These are phyloP conservation scores for Heterodera carotae DNA, from an alignment of 1,140 invertebrate species.

Conservation along the genomic window DNA sequence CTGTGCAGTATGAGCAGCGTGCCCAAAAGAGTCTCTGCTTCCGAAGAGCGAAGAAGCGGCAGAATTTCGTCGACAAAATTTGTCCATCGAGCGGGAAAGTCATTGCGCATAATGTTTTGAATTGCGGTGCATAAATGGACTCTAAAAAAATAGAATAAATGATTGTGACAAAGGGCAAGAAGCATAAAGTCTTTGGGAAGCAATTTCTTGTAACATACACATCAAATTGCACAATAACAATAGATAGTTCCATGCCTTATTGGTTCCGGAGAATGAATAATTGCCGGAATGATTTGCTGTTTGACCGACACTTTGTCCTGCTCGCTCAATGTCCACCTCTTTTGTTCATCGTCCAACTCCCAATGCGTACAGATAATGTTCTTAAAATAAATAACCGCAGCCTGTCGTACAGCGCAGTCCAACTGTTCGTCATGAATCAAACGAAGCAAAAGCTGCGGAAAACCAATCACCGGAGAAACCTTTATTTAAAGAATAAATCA, in stretches of 20 bases:
- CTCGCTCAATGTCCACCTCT: conserved; percentile 76
- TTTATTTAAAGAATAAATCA: conserved; percentile 65
- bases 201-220: too few relatives aligned
- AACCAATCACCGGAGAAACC: conserved; percentile 93
- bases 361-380: conserved; percentile 87
- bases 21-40: conserved; percentile 84
- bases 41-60: conserved; percentile 79
- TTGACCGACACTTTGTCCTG: conserved; percentile 90
- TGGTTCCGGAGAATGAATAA: conserved; percentile 85
- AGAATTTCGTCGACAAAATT: conserved; percentile 88
- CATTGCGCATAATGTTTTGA: conserved; percentile 83
- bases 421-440: conserved; percentile 85
- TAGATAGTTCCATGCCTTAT: conserved; percentile 72
- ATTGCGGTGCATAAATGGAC: conserved; percentile 88
- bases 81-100: conserved; percentile 93
- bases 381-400: conserved; percentile 93
- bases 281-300: conserved; percentile 88
- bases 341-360: conserved; percentile 74
- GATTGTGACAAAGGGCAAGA: too few relatives aligned
- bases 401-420: conserved; percentile 88
- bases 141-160: conserved; percentile 68
- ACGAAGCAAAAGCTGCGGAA: conserved; percentile 87
- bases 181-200: too few relatives aligned
- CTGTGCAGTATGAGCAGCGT: conserved; percentile 88
- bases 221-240: too few relatives aligned